Conservation (phyloP, 2,113 vertebrate genomes). For the Pygoscelis antarcticus region DNA sequence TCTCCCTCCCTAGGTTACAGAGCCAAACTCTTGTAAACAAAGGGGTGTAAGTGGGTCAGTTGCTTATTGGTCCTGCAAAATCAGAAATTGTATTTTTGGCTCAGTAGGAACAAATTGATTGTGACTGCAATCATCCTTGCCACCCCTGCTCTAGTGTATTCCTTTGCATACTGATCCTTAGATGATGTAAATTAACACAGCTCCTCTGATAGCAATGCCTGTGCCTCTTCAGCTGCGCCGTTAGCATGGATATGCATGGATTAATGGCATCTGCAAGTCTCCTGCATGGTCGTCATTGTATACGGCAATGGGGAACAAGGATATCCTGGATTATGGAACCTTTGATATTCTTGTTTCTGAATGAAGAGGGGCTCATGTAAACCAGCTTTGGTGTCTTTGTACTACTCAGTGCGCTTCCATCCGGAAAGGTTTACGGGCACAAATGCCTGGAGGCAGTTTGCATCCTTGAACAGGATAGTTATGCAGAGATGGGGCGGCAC, state of each 20-base stretch:
- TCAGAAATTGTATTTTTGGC: neutral
- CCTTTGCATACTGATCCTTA: neutral
- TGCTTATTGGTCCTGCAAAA: neutral
- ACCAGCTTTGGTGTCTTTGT: neutral
- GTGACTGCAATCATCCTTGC: neutral
- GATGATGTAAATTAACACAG: neutral
- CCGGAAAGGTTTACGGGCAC: neutral
- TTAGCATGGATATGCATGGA: neutral
- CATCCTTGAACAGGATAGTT: neutral
- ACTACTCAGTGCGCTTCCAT: neutral
- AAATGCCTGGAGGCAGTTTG: neutral
- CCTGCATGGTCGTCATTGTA: neutral
- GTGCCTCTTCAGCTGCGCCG: neutral
- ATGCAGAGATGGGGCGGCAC: neutral
- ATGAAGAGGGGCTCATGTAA: neutral
- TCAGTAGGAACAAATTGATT: neutral
- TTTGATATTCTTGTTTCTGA: neutral
- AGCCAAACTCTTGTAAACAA: neutral
- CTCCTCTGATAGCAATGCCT: neutral
- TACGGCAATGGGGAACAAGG: neutral
- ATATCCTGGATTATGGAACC: neutral
- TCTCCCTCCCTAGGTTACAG: neutral
- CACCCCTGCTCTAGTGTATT: neutral
- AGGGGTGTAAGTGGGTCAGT: neutral
- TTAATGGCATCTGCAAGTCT: neutral